These are phyloP conservation scores for Atherinosoma microstoma DNA, from an alignment of 2,797 vertebrate genomes.

Conservation along the genomic window DNA sequence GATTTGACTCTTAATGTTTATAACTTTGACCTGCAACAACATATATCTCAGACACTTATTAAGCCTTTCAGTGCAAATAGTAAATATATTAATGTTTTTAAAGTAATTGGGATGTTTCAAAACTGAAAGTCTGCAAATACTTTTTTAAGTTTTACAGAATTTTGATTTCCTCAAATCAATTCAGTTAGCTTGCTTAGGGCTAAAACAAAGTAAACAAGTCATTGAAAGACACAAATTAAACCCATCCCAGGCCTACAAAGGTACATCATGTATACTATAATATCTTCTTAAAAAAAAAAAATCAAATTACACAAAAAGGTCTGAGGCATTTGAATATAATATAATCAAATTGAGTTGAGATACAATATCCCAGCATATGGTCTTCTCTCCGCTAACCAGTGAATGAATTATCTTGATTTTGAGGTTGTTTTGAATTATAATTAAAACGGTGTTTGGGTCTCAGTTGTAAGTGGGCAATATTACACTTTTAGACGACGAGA, in stretches of 20 bases:
- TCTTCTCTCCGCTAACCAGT: not conserved
- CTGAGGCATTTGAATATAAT: conserved; percentile 27
- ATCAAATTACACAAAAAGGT: conserved; percentile 49
- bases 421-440: not conserved
- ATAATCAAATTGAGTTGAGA: conserved; percentile 55
- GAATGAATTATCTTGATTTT: not conserved
- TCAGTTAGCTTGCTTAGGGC: conserved; percentile 4
- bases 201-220: conserved; percentile 7
- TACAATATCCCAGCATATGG: conserved; percentile 19
- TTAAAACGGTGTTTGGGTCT: not conserved
- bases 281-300: conserved; percentile 28
- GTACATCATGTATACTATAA: conserved; percentile 44
- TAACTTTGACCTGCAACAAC: not conserved
- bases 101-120: not conserved
- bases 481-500: not conserved
- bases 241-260: conserved; percentile 23
- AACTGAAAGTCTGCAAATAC: not conserved
- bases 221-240: conserved; percentile 25
- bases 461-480: too few relatives aligned
- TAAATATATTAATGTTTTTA: not conserved
- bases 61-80: not conserved
- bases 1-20: not conserved
- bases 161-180: not conserved
- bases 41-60: not conserved
- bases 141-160: not conserved